These are phyloP conservation scores for Vulpes vulpes DNA, from an alignment of 2,113 vertebrate genomes.

Conservation along the genomic window DNA sequence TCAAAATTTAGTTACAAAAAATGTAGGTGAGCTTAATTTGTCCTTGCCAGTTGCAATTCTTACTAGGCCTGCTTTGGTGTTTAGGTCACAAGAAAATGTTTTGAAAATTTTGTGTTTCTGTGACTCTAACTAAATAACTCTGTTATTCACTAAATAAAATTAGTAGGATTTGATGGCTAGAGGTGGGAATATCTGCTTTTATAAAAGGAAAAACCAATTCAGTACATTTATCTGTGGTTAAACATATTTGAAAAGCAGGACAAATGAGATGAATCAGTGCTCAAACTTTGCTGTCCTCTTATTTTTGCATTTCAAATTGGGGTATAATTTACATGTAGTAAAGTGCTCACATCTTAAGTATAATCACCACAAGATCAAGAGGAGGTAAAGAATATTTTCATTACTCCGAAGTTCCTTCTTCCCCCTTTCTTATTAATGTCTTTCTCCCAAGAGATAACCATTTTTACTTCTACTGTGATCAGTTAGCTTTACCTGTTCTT, in stretches of 20 bases:
- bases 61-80: neutral
- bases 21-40: constrained; percentile 6
- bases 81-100: neutral
- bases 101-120: constrained; percentile 21
- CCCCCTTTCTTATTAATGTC: neutral
- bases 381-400: neutral
- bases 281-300: neutral
- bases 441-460: neutral
- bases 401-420: neutral
- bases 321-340: neutral
- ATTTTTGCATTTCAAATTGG: constrained; percentile 1
- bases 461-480: constrained; percentile 29
- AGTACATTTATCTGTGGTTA: neutral
- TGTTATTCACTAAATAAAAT: constrained; percentile 11
- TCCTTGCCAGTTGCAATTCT: neutral
- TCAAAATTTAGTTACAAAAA: constrained; percentile 53
- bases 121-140: constrained; percentile 27
- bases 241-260: neutral
- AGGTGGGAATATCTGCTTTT: neutral
- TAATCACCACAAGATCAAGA: neutral
- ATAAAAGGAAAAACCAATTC: neutral
- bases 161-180: neutral
- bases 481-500: constrained; percentile 23
- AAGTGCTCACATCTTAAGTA: neutral
- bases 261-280: neutral